Percentiles rank a stretch among this genome's conserved stretches.
phyloP scores from a whole-genome alignment of 2,797 vertebrate genomes.

The Rhinella marina region DNA sequence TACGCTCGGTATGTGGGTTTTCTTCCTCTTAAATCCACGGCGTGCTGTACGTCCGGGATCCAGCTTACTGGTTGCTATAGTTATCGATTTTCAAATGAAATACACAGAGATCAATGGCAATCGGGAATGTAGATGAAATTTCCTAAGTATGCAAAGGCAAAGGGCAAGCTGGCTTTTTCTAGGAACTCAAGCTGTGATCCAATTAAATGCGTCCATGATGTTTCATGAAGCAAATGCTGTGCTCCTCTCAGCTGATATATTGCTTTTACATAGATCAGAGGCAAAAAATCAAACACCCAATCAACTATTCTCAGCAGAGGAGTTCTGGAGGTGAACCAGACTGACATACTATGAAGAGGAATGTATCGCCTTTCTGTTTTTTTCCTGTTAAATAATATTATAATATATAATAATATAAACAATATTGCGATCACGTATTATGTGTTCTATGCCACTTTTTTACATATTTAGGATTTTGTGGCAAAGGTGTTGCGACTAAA shows the following conservation, averaged over 20 bases:
- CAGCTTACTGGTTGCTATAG: conserved; percentile 76
- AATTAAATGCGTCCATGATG: conserved; percentile 75
- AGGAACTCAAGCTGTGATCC: conserved; percentile 76
- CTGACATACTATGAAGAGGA: background rate
- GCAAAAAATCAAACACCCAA: conserved; percentile 23
- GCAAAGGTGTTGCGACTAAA: no score
- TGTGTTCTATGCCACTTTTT: no score
- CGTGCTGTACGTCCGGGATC: conserved; percentile 81
- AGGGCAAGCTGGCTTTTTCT: conserved; percentile 76
- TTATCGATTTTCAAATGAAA: conserved; percentile 90
- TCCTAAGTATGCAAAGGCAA: conserved; percentile 76
- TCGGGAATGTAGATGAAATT: conserved; percentile 83
- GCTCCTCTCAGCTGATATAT: conserved; percentile 65
- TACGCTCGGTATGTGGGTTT: conserved; percentile 73
- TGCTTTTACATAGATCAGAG: conserved; percentile 28
- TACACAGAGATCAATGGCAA: conserved; percentile 85
- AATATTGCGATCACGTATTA: no score
- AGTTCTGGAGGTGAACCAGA: background rate
- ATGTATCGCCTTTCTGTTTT: background rate
- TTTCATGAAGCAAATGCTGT: conserved; percentile 67
- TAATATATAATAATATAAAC: no score
- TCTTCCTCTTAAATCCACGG: conserved; percentile 73
- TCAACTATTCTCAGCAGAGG: background rate
- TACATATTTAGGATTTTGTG: no score
- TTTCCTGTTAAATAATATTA: background rate